Evolutionary conservation across 2,888 invertebrate genomes (phyloP), one percentile per base, ranked within the genome.

Genomic region (Aphodius granarius): DNA sequence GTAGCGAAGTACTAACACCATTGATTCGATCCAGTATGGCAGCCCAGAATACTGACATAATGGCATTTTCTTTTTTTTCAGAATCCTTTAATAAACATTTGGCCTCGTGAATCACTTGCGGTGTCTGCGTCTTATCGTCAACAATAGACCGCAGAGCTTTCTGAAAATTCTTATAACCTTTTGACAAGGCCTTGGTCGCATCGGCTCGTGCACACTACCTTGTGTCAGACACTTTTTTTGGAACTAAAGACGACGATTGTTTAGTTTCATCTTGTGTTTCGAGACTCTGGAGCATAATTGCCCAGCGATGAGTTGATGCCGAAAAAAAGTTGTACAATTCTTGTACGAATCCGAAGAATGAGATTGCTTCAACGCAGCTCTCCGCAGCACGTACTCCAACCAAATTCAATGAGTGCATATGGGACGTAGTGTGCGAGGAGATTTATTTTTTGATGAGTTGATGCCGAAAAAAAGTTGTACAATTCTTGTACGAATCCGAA

Each of bases 401-500:
- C 18, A 75, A 65, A 20, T 75, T 75, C 15, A 75, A 43, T 15
- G 75, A 72, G 62, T 72, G 72, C 75, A 71, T 66, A 75, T 20
- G 66, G 72, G 16, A 72, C 66, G 66, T 63, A 75, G 22, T 19
- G 16, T 17, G 43, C 75, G 18, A 22, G 43, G 22, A 17, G 21
- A 62, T 73, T 75, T 17, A 23, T 21, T 62, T 75, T 19, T 23
- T 65, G 23, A n/a, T 22, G 18, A 19, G 75, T 72, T 19, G 75
- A 75, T 19, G 72, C 72, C 63, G 75, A 65, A 72, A 75, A 75
- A 66, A 75, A 75, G 23, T 64, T 72, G 43, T 66, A 75, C 13
- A 72, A 20, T 72, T 72, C 62, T 75, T 75, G 72, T 18, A 72
- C 18, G 17, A 75, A 43, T 66, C 19, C 18, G 43, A 75, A 75